Evolutionary conservation across 2,888 invertebrate species (phyloP), one percentile per base, ranked within the genome.

Genomic region (Rhorus exstirpatorius): DNA sequence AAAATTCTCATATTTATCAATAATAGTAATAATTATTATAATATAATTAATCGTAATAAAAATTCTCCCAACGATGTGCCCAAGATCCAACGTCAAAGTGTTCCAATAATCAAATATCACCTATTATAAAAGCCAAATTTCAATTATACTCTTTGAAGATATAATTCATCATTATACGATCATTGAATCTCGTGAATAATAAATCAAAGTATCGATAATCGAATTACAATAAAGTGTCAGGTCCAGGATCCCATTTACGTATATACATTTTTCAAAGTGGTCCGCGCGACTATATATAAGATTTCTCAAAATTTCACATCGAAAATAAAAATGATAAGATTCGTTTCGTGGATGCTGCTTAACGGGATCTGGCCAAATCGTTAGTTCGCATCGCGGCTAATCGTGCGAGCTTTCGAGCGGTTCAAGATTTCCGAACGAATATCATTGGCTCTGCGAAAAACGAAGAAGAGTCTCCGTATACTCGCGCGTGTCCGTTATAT

Each of bases 91-190:
- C 14, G 68, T 79, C 78, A 26, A 82, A 82, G 74, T 82, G 78
- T 79, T 82, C 82, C 70, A 79, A 53, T 75, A 60, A 71, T 75
- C 63, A 75, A 82, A 58, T 58, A 72, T 77, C 12, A 71, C 63
- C 60, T 38, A 44, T 17, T 19, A 41, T 38, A 38, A 55, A 55
- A 63, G 61, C 72, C 77, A 67, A 68, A 81, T 72, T 68, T 60
- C 1, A 44, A 51, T 17, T n/a, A n/a, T 12, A 19, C 0, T 58
- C 38, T 46, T 41, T 0, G 8, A 10, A 14, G 35, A 55, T 19
- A 53, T 53, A 17, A 55, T 31, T 68, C 74, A 68, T 61, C 78
- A 78, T 74, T 70, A 77, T 24, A 35, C n/a, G 14, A 53, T 74
- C 55, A 21, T 67, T 26, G 46, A 78, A 63, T 74, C 12, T 49